These are phyloP conservation scores for Trogon surrucura DNA, from an alignment of 2,113 vertebrate species.

Conservation along the genomic window DNA sequence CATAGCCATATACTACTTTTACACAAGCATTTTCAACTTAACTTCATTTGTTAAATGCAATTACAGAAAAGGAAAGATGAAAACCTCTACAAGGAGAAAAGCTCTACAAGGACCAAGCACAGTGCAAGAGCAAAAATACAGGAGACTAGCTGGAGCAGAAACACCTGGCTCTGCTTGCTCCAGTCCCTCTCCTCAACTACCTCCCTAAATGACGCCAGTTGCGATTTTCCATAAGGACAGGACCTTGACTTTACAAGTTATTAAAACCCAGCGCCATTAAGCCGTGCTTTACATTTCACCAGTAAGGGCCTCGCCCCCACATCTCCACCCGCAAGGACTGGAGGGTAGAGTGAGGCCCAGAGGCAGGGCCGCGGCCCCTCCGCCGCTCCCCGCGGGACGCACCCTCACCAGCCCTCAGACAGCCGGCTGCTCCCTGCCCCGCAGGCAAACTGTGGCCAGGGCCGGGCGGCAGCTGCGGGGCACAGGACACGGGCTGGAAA, in stretches of 20 bases:
- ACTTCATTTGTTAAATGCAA: too few species aligned
- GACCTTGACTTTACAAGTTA: too few species aligned
- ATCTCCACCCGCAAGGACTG: not conserved
- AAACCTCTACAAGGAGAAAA: not conserved
- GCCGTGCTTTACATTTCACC: not conserved
- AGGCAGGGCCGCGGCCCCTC: too few species aligned
- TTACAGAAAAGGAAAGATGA: not conserved
- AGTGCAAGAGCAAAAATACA: not conserved
- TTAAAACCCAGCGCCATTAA: too few species aligned
- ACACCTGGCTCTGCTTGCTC: not conserved
- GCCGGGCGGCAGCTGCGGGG: too few species aligned
- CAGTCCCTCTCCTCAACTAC: accelerated
- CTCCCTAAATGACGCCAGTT: accelerated
- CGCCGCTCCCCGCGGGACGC: not conserved
- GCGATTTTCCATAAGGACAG: not conserved
- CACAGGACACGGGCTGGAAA: not conserved
- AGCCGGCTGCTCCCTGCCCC: not conserved
- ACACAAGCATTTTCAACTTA: not conserved
- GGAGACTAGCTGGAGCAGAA: too few species aligned
- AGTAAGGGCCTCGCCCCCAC: not conserved
- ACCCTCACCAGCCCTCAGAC: not conserved
- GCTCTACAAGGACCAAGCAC: too few species aligned
- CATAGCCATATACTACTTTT: not conserved
- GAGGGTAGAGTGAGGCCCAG: too few species aligned
- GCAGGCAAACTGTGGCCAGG: not conserved